A percentile compares a stretch with the other conserved stretches of the same genome.
Conservation (phyloP, 2,888 invertebrate species). For the Dromius quadrimaculatus region DNA sequence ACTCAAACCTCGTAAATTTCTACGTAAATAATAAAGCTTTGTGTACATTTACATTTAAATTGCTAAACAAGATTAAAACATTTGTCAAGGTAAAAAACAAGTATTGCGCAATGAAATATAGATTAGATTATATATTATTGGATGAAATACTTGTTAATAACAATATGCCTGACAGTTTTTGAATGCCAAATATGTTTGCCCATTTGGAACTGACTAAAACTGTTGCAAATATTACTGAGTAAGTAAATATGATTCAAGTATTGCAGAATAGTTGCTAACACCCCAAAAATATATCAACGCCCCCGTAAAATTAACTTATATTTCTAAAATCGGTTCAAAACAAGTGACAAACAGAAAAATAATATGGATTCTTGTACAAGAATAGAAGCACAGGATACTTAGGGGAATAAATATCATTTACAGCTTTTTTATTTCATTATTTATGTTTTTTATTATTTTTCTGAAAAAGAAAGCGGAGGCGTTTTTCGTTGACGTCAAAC, state of each 20-base stretch:
- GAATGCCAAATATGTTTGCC: conserved; percentile 12
- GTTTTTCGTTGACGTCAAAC: conserved; percentile 58
- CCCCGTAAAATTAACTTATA: conserved; percentile 28
- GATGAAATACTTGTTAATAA: not conserved
- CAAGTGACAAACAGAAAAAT: conserved; percentile 36
- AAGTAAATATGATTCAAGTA: conserved; percentile 11
- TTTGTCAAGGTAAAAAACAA: conserved; percentile 36
- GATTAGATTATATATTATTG: not conserved
- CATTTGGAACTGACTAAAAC: conserved; percentile 2
- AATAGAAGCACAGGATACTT: conserved; percentile 36
- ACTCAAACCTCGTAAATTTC: conserved; percentile 2
- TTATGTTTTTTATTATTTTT: conserved; percentile 53
- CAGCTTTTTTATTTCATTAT: conserved; percentile 51
- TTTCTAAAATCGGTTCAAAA: conserved; percentile 23
- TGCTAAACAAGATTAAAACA: conserved; percentile 32
- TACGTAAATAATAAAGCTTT: conserved; percentile 23
- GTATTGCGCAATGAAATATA: conserved; percentile 19
- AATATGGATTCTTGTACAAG: conserved; percentile 25
- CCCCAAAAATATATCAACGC: conserved; percentile 44
- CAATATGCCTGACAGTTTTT: too few relatives aligned
- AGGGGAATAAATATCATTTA: conserved; percentile 48
- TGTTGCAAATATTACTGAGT: conserved; percentile 1
- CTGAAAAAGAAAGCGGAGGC: conserved; percentile 57
- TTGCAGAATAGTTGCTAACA: conserved; percentile 31
- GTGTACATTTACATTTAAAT: conserved; percentile 38